These are phyloP conservation scores for Notamacropus eugenii DNA, from an alignment of 2,797 vertebrate genomes.

Conservation along the genomic window DNA sequence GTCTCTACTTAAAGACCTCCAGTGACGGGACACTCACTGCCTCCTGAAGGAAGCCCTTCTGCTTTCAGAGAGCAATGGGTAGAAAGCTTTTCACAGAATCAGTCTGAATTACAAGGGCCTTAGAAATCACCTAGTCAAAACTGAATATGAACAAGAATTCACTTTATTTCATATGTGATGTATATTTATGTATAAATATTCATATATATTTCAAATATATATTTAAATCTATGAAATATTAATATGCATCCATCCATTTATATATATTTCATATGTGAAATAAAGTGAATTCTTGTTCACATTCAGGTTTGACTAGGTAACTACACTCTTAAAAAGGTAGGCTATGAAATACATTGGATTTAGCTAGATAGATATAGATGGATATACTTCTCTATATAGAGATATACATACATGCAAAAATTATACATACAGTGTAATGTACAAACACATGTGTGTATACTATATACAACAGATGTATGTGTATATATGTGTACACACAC, in stretches of 20 bases:
- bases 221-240: no score
- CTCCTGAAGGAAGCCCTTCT: neutral
- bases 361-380: no score
- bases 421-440: neutral
- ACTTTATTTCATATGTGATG: neutral
- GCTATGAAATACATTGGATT: neutral
- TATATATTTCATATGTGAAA: no score
- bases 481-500: neutral
- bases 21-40: neutral
- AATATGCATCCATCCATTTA: no score
- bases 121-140: neutral
- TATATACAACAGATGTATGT: neutral
- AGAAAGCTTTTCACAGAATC: neutral
- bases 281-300: no score
- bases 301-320: no score
- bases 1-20: neutral
- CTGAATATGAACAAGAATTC: neutral
- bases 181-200: no score
- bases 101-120: neutral
- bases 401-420: neutral
- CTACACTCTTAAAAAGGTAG: no score
- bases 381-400: neutral
- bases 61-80: neutral
- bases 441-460: neutral
- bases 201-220: no score